Evolutionary conservation across 2,113 vertebrate species (phyloP), one percentile per base, ranked within the genome.

Genomic region (Xenus cinereus): DNA sequence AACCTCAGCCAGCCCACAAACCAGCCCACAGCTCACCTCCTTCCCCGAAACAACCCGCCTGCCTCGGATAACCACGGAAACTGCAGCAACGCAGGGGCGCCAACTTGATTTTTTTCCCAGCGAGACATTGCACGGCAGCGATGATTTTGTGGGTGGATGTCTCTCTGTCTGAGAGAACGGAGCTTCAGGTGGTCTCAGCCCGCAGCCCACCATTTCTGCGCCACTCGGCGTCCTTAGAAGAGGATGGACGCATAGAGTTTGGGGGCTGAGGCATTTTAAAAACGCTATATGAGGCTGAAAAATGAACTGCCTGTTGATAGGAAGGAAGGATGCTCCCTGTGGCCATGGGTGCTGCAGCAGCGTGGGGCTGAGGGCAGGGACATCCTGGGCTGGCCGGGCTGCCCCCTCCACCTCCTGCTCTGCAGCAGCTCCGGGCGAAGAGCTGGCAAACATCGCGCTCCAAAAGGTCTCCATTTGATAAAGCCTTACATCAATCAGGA

Each of bases 41-140:
- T 53, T 51, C 16, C 63, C 73, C 32, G 7, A 4, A 22, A 16
- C 2, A 4, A 78, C 63, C 89, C 69, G 27, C 3, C 7, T 53
- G 60, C 62, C 87, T 77, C 33, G 1, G 1, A 24, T 54, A 69
- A 66, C 73, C 45, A 33, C 1, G 0, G 80, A 37, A 53, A 56
- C 26, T 56, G 56, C 33, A 62, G 66, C 56, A 71, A 5, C 24
- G 20, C 4, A 1, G 51, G 14, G 7, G 23, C 1, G 0, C 62
- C 57, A 30, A 41, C 35, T 30, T 33, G 21, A 9, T 27, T 37
- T 37, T 74, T n/a, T 12, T 22, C 33, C 32, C 26, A 18, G 41
- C 43, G 14, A 27, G n/a, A 9, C 12, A 7, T 27, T 1, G 1
- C 50, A 30, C 1, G 2, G 23, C 66, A 64, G 41, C 5, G 2